phyloP scores from a whole-genome alignment of 92 coral and sea anemone species.

The Parazoanthus darwini region DNA sequence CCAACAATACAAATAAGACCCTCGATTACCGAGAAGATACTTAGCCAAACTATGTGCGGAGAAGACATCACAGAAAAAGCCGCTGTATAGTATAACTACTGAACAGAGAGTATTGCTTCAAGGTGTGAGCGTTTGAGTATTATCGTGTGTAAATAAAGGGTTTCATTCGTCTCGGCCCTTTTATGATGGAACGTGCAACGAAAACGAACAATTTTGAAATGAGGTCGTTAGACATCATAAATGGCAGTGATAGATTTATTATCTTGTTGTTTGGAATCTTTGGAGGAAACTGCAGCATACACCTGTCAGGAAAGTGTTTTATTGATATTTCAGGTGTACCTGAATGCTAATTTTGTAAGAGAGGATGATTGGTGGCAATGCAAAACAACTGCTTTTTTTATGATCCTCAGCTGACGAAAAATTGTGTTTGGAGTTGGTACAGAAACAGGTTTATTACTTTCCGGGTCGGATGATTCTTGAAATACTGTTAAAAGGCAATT shows the following conservation, averaged over 20 bases:
- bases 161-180: too few relatives aligned
- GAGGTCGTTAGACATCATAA: background rate
- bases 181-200: too few relatives aligned
- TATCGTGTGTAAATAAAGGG: too few relatives aligned
- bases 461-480: background rate
- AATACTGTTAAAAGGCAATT: background rate
- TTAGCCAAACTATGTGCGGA: constrained; percentile 17
- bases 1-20: constrained; percentile 45
- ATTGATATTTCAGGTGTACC: background rate
- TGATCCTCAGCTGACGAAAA: too few relatives aligned
- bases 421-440: background rate
- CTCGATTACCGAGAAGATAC: constrained; percentile 39
- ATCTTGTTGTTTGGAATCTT: background rate
- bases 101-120: background rate
- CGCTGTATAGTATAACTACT: background rate
- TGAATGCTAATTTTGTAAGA: background rate
- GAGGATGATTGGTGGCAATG: background rate
- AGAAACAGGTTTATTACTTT: background rate
- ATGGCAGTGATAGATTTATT: background rate
- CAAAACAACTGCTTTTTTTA: too few relatives aligned
- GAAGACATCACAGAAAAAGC: background rate
- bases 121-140: too few relatives aligned
- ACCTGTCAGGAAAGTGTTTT: background rate
- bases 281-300: background rate
- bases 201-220: too few relatives aligned